phyloP scores from a whole-genome alignment of 2,797 vertebrate genomes.

The Lindbergichthys nudifrons region DNA sequence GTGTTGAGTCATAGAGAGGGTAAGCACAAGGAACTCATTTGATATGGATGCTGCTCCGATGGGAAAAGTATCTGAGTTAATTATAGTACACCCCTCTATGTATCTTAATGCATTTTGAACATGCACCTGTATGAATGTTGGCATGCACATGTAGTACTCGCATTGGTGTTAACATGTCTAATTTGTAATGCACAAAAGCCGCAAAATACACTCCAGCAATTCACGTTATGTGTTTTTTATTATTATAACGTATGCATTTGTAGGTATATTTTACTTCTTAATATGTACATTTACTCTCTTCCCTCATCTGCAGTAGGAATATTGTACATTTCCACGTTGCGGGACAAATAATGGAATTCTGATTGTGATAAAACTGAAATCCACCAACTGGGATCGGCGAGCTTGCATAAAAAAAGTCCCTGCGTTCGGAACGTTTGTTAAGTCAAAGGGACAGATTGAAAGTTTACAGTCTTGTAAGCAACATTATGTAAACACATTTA shows the following conservation, averaged over 20 bases:
- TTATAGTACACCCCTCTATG: conserved; percentile 3
- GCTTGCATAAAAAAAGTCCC: conserved; percentile 26
- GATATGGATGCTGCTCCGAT: conserved; percentile 19
- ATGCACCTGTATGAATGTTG: not conserved
- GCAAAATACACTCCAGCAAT: too few species aligned
- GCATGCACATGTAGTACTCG: not conserved
- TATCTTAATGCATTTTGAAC: not conserved
- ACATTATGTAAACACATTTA: conserved; percentile 81
- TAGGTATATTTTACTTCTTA: too few species aligned
- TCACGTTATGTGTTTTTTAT: too few species aligned
- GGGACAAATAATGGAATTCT: too few species aligned
- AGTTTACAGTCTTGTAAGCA: conserved; percentile 69
- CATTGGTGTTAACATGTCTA: not conserved
- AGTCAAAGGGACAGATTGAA: conserved; percentile 51
- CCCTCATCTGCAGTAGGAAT: too few species aligned
- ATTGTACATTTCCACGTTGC: too few species aligned
- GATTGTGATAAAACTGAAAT: not conserved
- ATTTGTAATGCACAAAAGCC: too few species aligned
- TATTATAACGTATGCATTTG: too few species aligned
- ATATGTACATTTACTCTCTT: too few species aligned
- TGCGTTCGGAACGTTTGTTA: conserved; percentile 31
- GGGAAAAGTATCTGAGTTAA: conserved; percentile 32
- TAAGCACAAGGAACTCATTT: conserved; percentile 32
- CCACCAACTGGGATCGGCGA: conserved; percentile 1
- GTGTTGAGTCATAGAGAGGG: not conserved